Evolutionary conservation across 1,140 invertebrate species (phyloP).

Genomic region (Carposina sasakii): DNA sequence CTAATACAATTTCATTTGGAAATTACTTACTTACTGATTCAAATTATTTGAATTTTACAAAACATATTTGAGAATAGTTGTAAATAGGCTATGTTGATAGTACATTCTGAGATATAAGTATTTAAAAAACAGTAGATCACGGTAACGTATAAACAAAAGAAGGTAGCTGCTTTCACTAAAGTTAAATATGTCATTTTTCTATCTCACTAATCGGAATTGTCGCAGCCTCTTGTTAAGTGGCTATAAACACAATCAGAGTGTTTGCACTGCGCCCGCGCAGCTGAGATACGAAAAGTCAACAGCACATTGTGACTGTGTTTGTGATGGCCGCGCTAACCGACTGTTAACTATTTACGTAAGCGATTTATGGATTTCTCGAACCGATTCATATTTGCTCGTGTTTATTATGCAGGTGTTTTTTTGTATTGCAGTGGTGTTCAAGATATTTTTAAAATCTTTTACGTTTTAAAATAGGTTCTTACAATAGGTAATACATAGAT

Average conservation of each 20-base stretch:
- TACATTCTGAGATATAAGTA: too few relatives aligned
- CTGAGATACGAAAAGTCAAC: constrained; percentile 53
- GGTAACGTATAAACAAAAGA: constrained; percentile 33
- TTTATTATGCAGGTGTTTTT: background rate
- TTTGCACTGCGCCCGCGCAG: constrained; percentile 61
- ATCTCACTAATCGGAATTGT: constrained; percentile 68
- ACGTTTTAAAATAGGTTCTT: too few relatives aligned
- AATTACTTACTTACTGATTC: constrained; percentile 2
- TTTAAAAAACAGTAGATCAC: too few relatives aligned
- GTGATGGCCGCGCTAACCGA: constrained; percentile 52
- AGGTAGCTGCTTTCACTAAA: constrained; percentile 64
- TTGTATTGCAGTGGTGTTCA: background rate
- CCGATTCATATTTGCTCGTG: background rate
- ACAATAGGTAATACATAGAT: too few relatives aligned
- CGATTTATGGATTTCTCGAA: constrained; percentile 17
- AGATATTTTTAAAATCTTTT: too few relatives aligned
- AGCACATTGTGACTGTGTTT: constrained; percentile 48
- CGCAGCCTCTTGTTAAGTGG: constrained; percentile 62
- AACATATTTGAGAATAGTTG: too few relatives aligned
- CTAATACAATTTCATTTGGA: too few relatives aligned
- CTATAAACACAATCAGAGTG: constrained; percentile 67
- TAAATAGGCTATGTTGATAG: too few relatives aligned
- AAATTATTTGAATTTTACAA: too few relatives aligned
- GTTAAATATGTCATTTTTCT: constrained; percentile 56
- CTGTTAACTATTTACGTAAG: constrained; percentile 56